phyloP scores from a whole-genome alignment of 1,140 invertebrate genomes.

The Cardiocondyla obscurior region DNA sequence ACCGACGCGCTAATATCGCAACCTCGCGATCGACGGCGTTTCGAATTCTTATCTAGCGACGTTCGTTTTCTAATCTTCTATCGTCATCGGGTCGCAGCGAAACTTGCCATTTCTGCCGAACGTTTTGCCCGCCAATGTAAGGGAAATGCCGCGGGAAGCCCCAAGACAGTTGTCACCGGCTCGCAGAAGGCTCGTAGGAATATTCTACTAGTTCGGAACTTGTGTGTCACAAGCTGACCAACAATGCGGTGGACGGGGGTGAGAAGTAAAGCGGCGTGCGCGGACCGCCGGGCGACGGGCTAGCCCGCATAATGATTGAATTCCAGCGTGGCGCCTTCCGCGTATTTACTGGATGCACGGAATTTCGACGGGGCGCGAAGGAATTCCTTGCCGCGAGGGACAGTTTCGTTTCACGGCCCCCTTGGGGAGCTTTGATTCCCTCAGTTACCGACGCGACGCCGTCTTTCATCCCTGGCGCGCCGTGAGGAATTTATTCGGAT shows the following conservation, averaged over 20 bases:
- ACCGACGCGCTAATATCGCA: neutral
- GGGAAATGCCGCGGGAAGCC: conserved; percentile 40
- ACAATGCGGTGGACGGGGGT: conserved; percentile 66
- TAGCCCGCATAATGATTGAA: conserved; percentile 73
- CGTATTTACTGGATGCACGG: conserved; percentile 72
- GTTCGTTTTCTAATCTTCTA: neutral
- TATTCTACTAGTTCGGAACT: conserved; percentile 68
- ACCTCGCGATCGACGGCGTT: too few species aligned
- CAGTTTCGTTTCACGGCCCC: conserved; percentile 62
- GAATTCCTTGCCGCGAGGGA: conserved; percentile 64
- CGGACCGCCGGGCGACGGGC: conserved; percentile 48
- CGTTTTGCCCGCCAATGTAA: neutral
- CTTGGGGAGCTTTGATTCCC: conserved; percentile 42
- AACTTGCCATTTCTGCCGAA: neutral
- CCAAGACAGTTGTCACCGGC: conserved; percentile 46
- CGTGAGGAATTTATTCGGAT: conserved; percentile 52
- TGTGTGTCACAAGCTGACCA: conserved; percentile 70
- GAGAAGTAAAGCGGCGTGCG: conserved; percentile 62
- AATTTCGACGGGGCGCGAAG: conserved; percentile 68
- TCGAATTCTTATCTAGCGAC: too few species aligned
- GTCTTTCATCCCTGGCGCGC: conserved; percentile 35
- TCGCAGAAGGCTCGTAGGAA: conserved; percentile 55
- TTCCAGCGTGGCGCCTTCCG: conserved; percentile 71
- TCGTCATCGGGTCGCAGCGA: neutral
- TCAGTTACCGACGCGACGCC: conserved; percentile 42